phyloP scores from a whole-genome alignment of 2,888 invertebrate species.

The Amiota communis region DNA sequence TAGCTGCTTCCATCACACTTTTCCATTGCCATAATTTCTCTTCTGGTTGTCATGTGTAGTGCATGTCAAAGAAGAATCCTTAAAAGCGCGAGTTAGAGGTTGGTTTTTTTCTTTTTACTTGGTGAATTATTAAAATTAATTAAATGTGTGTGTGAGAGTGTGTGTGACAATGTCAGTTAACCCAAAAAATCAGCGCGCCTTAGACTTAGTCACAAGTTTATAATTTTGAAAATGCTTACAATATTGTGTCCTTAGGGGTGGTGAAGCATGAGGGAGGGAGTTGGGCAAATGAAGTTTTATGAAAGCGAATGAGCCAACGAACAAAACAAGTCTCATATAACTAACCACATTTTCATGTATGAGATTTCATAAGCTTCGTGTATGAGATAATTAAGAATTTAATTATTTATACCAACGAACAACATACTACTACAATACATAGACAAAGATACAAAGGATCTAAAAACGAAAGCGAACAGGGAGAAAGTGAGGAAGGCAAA shows the following conservation, averaged over 20 bases:
- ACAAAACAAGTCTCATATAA: slow-evolving; percentile 10
- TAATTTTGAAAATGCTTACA: slow-evolving; percentile 28
- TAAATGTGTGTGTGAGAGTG: slow-evolving; percentile 49
- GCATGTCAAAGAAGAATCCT: slow-evolving; percentile 31
- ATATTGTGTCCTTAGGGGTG: neutral
- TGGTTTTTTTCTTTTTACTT: slow-evolving; percentile 32
- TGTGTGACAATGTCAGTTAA: slow-evolving; percentile 46
- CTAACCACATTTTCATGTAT: slow-evolving; percentile 16
- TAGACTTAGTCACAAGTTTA: neutral
- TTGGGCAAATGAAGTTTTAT: slow-evolving; percentile 55
- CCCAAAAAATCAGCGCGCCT: neutral
- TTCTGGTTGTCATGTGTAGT: neutral
- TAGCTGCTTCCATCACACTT: neutral
- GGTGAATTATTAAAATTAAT: slow-evolving; percentile 71
- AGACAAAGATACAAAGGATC: neutral
- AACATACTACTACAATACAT: slow-evolving; percentile 1
- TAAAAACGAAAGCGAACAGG: too few relatives aligned
- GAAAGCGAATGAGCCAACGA: slow-evolving; percentile 1
- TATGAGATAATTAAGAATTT: slow-evolving; percentile 65
- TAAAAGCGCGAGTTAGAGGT: too few relatives aligned
- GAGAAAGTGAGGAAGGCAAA: too few relatives aligned
- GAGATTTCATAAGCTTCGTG: slow-evolving; percentile 47
- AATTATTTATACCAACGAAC: slow-evolving; percentile 58
- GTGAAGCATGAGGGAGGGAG: neutral
- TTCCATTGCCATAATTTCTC: slow-evolving; percentile 9